These are phyloP conservation scores for Pecten maximus DNA, from an alignment of 2,888 invertebrate genomes.

Conservation along the genomic window DNA sequence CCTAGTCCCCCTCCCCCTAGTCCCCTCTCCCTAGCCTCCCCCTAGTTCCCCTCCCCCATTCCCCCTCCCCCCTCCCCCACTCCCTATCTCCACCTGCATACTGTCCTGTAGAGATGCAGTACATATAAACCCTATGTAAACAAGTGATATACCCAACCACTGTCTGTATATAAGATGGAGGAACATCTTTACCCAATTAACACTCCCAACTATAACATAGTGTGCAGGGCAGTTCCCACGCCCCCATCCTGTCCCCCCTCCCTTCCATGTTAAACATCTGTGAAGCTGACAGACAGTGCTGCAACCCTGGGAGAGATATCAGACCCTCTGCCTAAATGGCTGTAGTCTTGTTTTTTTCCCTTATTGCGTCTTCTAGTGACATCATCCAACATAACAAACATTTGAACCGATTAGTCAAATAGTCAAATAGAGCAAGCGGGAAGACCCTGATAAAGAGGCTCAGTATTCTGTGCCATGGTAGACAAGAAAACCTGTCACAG, in stretches of 20 bases:
- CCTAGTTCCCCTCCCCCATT: neutral
- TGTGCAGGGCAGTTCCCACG: slow-evolving; percentile 1
- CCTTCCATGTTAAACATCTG: slow-evolving; percentile 2
- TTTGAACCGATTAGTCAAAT: neutral
- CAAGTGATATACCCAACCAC: neutral
- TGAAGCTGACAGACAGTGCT: slow-evolving; percentile 2
- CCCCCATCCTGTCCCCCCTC: neutral
- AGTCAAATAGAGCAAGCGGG: neutral
- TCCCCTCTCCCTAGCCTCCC: neutral
- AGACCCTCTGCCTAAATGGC: neutral
- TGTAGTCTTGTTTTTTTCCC: neutral
- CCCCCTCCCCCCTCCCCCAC: neutral
- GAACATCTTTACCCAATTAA: slow-evolving; percentile 21
- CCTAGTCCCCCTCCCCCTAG: neutral
- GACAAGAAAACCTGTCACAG: neutral
- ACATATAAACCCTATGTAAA: neutral
- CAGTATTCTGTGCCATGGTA: neutral
- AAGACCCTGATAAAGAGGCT: neutral
- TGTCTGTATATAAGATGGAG: neutral
- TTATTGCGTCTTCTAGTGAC: slow-evolving; percentile 1
- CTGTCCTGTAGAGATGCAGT: neutral
- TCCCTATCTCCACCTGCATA: neutral
- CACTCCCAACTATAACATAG: neutral
- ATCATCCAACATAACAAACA: slow-evolving; percentile 18
- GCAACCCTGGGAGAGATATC: neutral